Evolutionary conservation across 1,140 invertebrate species (phyloP).

Genomic region (Drosophila parabipectinata): DNA sequence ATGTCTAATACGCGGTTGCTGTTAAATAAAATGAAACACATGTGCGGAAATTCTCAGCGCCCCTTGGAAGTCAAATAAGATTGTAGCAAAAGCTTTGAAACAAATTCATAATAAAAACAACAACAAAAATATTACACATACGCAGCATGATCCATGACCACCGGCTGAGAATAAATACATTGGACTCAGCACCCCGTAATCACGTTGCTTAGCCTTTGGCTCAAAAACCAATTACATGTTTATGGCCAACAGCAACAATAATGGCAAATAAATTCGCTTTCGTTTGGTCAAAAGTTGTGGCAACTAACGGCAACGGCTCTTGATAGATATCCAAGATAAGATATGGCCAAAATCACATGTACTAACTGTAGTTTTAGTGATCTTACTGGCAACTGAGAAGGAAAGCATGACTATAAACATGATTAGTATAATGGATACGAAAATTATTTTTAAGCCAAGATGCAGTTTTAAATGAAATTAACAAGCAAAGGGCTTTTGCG

Average conservation of each 20-base stretch:
- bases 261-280: conserved; percentile 54
- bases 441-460: neutral
- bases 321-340: conserved; percentile 70
- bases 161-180: conserved; percentile 20
- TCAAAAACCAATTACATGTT: conserved; percentile 67
- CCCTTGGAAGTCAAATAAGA: conserved; percentile 26
- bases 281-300: conserved; percentile 23
- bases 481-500: too few species aligned
- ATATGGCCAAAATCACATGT: conserved; percentile 51
- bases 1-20: conserved; percentile 43
- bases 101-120: conserved; percentile 30
- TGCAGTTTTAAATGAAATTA: neutral
- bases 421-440: neutral
- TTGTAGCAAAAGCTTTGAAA: conserved; percentile 9
- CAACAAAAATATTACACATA: conserved; percentile 56
- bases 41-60: conserved; percentile 70
- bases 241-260: conserved; percentile 34
- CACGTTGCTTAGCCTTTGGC: conserved; percentile 34
- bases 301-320: conserved; percentile 6
- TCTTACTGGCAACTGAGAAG: conserved; percentile 23
- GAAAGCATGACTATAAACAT: neutral
- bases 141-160: conserved; percentile 48
- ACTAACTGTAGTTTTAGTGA: conserved; percentile 46
- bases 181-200: conserved; percentile 6
- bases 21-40: conserved; percentile 68